These are phyloP conservation scores for Troides helena DNA, from an alignment of 2,888 invertebrate genomes.

Conservation along the genomic window DNA sequence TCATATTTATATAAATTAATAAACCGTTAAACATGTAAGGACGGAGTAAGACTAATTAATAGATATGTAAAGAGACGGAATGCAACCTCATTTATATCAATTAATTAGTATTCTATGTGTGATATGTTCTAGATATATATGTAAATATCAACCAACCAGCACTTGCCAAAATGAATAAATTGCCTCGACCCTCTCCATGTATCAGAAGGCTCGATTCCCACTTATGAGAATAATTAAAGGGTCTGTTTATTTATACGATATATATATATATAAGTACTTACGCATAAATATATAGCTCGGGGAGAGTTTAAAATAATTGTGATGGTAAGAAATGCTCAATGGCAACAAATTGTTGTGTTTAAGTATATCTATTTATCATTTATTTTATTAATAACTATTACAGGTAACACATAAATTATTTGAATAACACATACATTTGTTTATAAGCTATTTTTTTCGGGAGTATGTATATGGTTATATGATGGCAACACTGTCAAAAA, in stretches of 20 bases:
- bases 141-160: neutral
- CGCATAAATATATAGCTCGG: neutral
- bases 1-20: neutral
- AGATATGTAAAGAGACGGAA: neutral
- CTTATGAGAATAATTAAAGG: too few species aligned
- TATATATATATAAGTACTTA: neutral
- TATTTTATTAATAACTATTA: neutral
- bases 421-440: neutral
- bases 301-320: neutral
- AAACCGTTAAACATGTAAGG: neutral
- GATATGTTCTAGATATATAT: too few species aligned
- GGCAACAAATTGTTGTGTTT: neutral
- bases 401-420: neutral
- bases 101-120: too few species aligned
- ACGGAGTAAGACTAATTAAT: neutral
- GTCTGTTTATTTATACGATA: too few species aligned
- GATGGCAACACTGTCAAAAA: too few species aligned
- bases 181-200: too few species aligned
- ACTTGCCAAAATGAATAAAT: too few species aligned
- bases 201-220: too few species aligned
- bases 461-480: too few species aligned
- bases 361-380: neutral
- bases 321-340: slow-evolving; percentile 4
- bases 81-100: too few species aligned
- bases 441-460: too few species aligned